A percentile compares a stretch with the other conserved stretches of the same genome.
These are phyloP conservation scores for Heliconius aoede DNA, from an alignment of 2,888 invertebrate species.

Conservation along the genomic window DNA sequence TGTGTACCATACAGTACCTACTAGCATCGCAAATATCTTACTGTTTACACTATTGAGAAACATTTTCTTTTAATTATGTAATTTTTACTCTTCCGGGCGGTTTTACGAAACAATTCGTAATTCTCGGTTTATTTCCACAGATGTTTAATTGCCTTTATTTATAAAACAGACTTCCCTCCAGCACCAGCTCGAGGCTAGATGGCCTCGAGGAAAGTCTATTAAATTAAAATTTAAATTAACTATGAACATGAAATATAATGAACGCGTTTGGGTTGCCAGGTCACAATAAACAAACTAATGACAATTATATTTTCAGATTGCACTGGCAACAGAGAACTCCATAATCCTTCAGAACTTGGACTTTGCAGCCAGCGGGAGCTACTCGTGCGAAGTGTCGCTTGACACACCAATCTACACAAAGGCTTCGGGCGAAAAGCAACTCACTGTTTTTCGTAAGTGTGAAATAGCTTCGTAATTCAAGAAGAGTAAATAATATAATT, in stretches of 20 bases:
- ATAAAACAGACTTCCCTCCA: not conserved
- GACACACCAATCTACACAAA: constrained; percentile 89
- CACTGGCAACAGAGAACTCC: constrained; percentile 86
- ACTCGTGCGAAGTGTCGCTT: constrained; percentile 89
- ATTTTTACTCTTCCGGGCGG: not conserved
- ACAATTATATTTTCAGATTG: constrained; percentile 79
- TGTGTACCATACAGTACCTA: too few relatives aligned
- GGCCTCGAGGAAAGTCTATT: too few relatives aligned
- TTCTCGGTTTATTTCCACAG: not conserved
- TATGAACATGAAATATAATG: not conserved
- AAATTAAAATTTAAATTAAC: not conserved
- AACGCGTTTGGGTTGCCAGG: not conserved
- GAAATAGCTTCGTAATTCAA: constrained; percentile 19
- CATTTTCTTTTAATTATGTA: not conserved
- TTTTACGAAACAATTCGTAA: too few relatives aligned
- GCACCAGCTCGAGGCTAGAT: too few relatives aligned
- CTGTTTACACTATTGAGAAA: too few relatives aligned
- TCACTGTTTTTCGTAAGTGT: constrained; percentile 89
- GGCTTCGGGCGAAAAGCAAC: constrained; percentile 86
- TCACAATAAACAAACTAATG: constrained; percentile 13
- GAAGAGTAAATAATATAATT: too few relatives aligned
- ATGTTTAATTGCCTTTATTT: not conserved
- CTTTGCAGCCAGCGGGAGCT: constrained; percentile 88
- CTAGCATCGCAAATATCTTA: too few relatives aligned
- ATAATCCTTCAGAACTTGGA: constrained; percentile 88